A percentile compares a stretch with the other conserved stretches of the same genome.
Conservation (phyloP, 2,797 vertebrate genomes). For the Urocyon cinereoargenteus region DNA sequence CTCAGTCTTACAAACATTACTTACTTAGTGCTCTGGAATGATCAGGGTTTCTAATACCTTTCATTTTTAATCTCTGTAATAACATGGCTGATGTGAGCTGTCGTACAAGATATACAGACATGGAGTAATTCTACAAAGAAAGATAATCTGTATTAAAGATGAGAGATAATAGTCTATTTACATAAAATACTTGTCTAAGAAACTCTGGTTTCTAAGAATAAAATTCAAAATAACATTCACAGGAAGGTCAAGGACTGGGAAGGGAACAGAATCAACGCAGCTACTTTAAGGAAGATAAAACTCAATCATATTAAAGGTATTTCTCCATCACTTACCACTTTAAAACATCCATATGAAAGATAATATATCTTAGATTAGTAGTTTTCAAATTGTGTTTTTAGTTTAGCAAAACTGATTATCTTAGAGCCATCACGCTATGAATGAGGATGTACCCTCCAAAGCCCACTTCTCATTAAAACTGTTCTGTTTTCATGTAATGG, state of each 20-base stretch:
- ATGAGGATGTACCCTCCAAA: neutral
- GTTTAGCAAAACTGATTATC: conserved; percentile 23
- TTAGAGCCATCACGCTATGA: neutral
- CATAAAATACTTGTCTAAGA: conserved; percentile 59
- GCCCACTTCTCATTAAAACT: neutral
- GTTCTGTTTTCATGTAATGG: conserved; percentile 25
- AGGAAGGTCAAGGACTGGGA: neutral
- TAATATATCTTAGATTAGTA: neutral
- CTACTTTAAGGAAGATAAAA: neutral
- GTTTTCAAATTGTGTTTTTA: conserved; percentile 39
- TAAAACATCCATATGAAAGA: neutral
- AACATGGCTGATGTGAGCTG: conserved; percentile 97
- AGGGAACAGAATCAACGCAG: conserved; percentile 39
- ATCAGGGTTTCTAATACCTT: conserved; percentile 98
- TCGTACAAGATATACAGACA: conserved; percentile 98
- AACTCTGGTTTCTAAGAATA: conserved; percentile 54
- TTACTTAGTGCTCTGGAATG: conserved; percentile 99
- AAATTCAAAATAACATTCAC: conserved; percentile 62
- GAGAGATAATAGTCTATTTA: conserved; percentile 60
- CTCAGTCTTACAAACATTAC: conserved; percentile 72
- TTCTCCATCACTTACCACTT: conserved; percentile 24
- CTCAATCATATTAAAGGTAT: conserved; percentile 14
- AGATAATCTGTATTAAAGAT: conserved; percentile 68
- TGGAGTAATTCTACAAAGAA: conserved; percentile 94
- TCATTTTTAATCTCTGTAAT: conserved; percentile 97